Conservation (phyloP, 1,140 invertebrate species). For the Pogonus chalceus region DNA sequence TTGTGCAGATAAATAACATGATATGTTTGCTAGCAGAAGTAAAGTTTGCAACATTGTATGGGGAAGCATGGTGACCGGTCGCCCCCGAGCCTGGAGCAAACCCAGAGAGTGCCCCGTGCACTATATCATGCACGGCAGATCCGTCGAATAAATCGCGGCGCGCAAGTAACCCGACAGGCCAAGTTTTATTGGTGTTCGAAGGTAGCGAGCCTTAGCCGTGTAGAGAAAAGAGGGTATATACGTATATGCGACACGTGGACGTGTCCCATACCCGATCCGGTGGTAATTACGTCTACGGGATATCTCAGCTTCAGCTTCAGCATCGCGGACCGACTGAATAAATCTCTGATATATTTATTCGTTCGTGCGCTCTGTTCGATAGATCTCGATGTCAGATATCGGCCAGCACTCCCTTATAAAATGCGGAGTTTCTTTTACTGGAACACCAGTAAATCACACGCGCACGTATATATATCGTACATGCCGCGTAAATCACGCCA, state of each 20-base stretch:
- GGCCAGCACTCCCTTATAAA: not conserved
- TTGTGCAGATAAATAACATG: too few species aligned
- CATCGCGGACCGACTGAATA: not conserved
- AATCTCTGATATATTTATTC: not conserved
- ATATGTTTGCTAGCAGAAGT: too few species aligned
- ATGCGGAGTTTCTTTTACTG: not conserved
- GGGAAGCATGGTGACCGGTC: too few species aligned
- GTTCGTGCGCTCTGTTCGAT: too few species aligned
- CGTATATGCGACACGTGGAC: not conserved
- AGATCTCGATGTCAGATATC: not conserved
- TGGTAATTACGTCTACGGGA: not conserved
- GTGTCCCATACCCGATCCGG: not conserved
- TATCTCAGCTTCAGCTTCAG: too few species aligned
- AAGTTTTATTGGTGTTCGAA: constrained; percentile 11
- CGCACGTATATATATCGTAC: not conserved
- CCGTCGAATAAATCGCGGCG: constrained; percentile 4
- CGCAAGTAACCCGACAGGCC: constrained; percentile 6
- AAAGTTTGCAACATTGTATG: too few species aligned
- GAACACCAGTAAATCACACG: not conserved
- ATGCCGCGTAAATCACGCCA: not conserved
- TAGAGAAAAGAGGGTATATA: too few species aligned
- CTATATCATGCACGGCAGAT: constrained; percentile 10
- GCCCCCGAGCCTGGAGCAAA: too few species aligned
- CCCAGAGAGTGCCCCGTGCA: not conserved
- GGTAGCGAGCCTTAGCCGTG: too few species aligned